Base-by-base conservation (phyloP, 2,888 invertebrate species). In the Perizoma flavofasciatum region DNA sequence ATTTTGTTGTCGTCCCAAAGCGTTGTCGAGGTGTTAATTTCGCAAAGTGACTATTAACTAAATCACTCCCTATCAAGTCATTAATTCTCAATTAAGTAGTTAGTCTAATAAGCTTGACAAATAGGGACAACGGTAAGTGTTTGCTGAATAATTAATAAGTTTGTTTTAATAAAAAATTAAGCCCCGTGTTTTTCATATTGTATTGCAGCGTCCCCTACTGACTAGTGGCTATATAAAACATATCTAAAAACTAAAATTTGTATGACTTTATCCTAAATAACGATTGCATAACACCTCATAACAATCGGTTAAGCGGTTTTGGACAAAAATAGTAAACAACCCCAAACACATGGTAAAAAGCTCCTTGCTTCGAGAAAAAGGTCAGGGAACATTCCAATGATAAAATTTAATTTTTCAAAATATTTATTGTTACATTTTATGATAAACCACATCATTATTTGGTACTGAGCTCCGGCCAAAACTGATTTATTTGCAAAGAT, bases 381-480 rank as follows among this genome's bases (percentile, higher is more conserved):
- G 60, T 52, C n/a, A 43, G 54, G 57, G 56, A 6, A 10, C 39
- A 50, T 50, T 48, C 49, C 51, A 59, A 59, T 55, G 55, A 63
- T 49, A 61, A 63, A 65, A 59, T 50, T n/a, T 61, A 65, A 73
- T 69, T 72, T 77, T 77, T 74, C 74, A 82, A 81, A 81, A 78
- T 79, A 78, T 86, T 86, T 86, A 87, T 86, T 88, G 70, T 79
- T 79, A 79, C 77, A 79, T 78, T n/a, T 74, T 83, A 79, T 79
- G 82, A 85, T 83, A 85, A 84, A 82, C 82, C 82, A 85, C 81
- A 85, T 84, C 78, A 80, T 72, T 87, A 86, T 89, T 89, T 90
- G 90, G 89, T 88, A 85, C 80, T 82, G 83, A 85, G 86, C 87
- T 84, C 80, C 74, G 83, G 83, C 82, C 78, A 77, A 85, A 81